Base-by-base conservation (phyloP, 2,888 invertebrate species). In the Apeira syringaria region DNA sequence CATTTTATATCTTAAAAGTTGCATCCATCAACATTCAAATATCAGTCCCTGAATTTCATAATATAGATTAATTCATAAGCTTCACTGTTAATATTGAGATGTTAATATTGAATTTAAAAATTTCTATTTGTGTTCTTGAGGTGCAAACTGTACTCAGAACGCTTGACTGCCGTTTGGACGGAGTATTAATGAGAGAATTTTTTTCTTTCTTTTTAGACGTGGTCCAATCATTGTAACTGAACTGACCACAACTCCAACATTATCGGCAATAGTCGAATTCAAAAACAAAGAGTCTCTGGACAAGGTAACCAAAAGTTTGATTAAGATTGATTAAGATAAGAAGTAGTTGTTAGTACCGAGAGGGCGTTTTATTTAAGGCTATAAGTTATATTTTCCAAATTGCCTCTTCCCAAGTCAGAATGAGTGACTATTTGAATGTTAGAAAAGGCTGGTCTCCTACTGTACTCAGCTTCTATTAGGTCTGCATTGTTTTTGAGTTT, bases 231-330 rank as follows among this genome's bases (percentile, higher is more conserved):
- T 89, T 84, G 89, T 89, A 72, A 88, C 88, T 74, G 89, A 89
- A 88, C 85, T 84, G 89, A 89, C 90, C 87, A 88, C 87, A 77
- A 88, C 89, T 80, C 89, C 89, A 74, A 87, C 88, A 86, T 85
- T 89, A 87, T 88, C 89, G 84, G 89, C 89, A 78, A 88, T 89
- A 76, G 86, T 89, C 83, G 89, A 88, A 88, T 89, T 88, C 88
- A 88, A 89, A 89, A 89, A 89, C 89, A 88, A 88, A 88, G 90
- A 89, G 73, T 86, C 83, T 76, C 81, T 89, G 89, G 87, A 88
- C 71, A 86, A 89, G 89, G 89, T 89, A 89, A 88, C 74, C 75
- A 82, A 79, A 83, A 77, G 76, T 82, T 88, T 84, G 22, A 77
- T 80, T 83, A 80, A 80, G 81, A 76, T 76, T 68, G 72, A 7